phyloP scores from a whole-genome alignment of 2,797 vertebrate species.

The Sandelia bainsii region DNA sequence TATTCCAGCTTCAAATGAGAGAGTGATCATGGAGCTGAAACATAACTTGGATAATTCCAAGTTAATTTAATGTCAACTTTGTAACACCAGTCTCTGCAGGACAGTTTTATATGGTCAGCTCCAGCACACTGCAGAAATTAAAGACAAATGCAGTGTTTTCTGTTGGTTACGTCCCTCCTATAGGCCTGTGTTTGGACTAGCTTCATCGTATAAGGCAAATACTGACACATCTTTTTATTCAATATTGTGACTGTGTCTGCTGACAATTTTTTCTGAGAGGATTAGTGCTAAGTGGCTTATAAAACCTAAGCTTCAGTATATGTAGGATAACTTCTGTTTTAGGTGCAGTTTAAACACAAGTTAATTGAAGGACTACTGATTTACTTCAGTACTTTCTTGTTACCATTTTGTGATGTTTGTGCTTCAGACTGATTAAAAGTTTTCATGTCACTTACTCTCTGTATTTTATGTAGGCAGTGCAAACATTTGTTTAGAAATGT shows the following conservation, averaged over 20 bases:
- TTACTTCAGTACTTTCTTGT: neutral
- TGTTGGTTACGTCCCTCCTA: neutral
- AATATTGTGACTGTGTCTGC: neutral
- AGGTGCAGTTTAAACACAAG: neutral
- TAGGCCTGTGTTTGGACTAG: neutral
- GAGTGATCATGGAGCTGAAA: neutral
- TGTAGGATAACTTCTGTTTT: conserved; percentile 4
- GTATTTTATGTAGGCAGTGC: conserved; percentile 1
- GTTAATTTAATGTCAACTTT: conserved; percentile 4
- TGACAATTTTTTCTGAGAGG: conserved; percentile 12
- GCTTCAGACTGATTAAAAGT: neutral
- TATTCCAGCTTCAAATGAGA: neutral
- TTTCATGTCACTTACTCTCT: neutral
- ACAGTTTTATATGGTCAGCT: neutral
- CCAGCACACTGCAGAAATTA: neutral
- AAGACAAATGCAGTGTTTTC: neutral
- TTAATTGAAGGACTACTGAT: neutral
- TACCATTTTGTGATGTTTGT: neutral
- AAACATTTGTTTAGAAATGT: conserved; percentile 18
- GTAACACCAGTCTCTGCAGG: neutral
- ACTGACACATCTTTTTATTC: neutral
- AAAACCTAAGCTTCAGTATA: neutral
- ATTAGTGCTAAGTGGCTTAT: conserved; percentile 24
- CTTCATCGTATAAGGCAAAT: neutral
- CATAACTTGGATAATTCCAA: neutral